These are phyloP conservation scores for Tupaia tana DNA, from an alignment of 2,113 vertebrate species.

Conservation along the genomic window DNA sequence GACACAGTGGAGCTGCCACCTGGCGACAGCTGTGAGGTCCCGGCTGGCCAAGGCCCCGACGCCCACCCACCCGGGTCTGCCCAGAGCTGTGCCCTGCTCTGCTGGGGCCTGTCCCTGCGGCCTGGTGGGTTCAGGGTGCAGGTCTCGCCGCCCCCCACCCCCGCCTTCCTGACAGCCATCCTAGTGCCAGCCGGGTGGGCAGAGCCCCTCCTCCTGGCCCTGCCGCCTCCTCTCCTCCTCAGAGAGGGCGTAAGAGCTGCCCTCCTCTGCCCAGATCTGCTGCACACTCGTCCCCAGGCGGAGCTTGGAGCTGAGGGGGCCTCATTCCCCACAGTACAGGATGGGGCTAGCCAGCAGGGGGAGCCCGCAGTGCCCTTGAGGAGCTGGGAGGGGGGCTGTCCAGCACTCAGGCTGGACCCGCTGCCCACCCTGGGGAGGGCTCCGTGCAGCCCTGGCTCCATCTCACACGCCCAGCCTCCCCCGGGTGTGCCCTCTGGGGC, in stretches of 20 bases:
- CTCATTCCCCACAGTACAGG: background rate
- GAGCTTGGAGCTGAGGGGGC: rapidly evolving
- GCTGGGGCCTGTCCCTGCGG: background rate
- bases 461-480: no score
- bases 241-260: background rate
- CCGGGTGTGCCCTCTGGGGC: background rate
- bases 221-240: background rate
- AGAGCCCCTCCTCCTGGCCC: background rate
- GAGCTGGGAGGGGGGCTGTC: background rate
- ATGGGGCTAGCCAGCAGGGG: background rate
- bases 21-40: background rate
- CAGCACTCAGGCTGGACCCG: no score
- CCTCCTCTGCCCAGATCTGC: background rate
- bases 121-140: background rate
- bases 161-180: background rate
- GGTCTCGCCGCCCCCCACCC: no score
- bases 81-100: background rate
- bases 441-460: background rate
- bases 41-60: no score
- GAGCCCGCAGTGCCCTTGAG: background rate
- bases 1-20: no score
- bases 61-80: background rate
- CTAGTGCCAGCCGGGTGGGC: background rate
- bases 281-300: background rate
- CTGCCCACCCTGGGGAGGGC: no score